Percentiles rank a stretch among this genome's conserved stretches.
These are phyloP conservation scores for Rotaria macrura DNA, from an alignment of 2,888 invertebrate genomes.

Conservation along the genomic window DNA sequence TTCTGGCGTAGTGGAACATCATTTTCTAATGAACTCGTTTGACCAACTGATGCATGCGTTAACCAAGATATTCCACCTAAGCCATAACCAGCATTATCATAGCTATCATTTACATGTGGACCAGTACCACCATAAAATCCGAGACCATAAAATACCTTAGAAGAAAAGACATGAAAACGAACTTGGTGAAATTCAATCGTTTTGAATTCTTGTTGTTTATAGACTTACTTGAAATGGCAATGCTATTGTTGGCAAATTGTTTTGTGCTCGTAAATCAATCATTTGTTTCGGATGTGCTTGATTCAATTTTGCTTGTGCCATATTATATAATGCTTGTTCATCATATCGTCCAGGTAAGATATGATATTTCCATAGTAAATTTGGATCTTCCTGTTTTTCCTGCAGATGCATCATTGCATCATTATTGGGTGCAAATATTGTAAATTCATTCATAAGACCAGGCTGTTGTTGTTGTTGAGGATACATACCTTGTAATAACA, in stretches of 20 bases:
- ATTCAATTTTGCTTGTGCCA: neutral
- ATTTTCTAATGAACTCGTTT: neutral
- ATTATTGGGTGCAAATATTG: constrained; percentile 11
- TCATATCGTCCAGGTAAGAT: neutral
- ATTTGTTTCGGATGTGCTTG: neutral
- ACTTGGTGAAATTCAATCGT: neutral
- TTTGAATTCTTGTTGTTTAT: neutral
- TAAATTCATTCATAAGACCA: neutral
- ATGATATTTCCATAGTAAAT: constrained; percentile 7
- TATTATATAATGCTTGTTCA: neutral
- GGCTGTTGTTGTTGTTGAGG: neutral
- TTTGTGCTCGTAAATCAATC: neutral
- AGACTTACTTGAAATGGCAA: neutral
- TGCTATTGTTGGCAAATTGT: neutral
- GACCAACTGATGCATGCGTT: neutral
- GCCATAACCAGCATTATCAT: neutral
- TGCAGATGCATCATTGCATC: neutral
- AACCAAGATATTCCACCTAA: neutral
- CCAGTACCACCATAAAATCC: constrained; percentile 5
- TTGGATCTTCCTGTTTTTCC: neutral
- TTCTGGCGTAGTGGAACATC: neutral
- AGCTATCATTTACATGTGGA: neutral
- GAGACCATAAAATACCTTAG: neutral
- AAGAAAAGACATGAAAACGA: neutral
- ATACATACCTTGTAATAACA: neutral